Conservation (phyloP, 2,888 invertebrate species). For the Nomada goodeniana region DNA sequence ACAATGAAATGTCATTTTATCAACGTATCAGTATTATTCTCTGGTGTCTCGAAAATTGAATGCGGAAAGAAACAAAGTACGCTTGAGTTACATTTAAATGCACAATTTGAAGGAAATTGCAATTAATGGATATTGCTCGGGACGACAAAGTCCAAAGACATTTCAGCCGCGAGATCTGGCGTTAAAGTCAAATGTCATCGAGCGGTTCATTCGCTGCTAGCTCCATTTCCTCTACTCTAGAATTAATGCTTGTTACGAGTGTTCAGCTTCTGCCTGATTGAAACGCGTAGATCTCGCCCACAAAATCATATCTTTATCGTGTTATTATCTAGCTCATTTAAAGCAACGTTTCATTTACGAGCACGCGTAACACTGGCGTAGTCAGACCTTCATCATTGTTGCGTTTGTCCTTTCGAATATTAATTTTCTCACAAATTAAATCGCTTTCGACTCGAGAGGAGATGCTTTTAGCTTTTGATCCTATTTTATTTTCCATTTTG, state of each 20-base stretch:
- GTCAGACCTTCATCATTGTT: slow-evolving; percentile 3
- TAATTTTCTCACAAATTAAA: too few relatives aligned
- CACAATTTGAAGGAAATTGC: neutral
- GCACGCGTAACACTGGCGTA: slow-evolving; percentile 20
- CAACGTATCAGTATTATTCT: neutral
- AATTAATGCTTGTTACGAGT: slow-evolving; percentile 47
- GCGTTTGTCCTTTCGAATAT: neutral
- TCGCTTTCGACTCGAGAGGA: too few relatives aligned
- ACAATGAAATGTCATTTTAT: neutral
- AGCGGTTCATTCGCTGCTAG: slow-evolving; percentile 33
- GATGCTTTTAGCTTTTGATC: too few relatives aligned
- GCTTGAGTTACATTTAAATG: slow-evolving; percentile 4
- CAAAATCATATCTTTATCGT: slow-evolving; percentile 40
- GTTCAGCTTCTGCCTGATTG: slow-evolving; percentile 49
- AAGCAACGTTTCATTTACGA: slow-evolving; percentile 31
- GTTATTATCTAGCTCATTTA: slow-evolving; percentile 41
- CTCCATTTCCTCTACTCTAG: slow-evolving; percentile 39
- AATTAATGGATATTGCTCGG: slow-evolving; percentile 3
- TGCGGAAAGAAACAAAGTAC: neutral
- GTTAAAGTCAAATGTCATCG: slow-evolving; percentile 21
- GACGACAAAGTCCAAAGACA: neutral
- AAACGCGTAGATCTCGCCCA: slow-evolving; percentile 39
- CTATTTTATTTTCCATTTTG: too few relatives aligned
- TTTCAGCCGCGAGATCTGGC: slow-evolving; percentile 26
- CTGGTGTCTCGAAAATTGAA: slow-evolving; percentile 1